phyloP scores from a whole-genome alignment of 2,797 vertebrate genomes.

The Sciurus vulgaris region DNA sequence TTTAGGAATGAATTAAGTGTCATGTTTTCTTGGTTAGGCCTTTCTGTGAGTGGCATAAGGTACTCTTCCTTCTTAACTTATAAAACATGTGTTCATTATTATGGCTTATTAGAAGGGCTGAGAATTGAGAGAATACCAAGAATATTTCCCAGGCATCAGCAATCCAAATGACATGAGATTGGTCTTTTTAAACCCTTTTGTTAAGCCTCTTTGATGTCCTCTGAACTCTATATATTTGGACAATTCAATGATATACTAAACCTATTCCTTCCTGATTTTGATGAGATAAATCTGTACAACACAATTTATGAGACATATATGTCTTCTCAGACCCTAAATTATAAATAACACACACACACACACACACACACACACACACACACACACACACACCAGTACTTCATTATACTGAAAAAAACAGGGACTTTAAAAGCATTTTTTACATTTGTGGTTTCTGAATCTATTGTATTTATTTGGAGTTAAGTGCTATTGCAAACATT shows the following conservation, averaged over 20 bases:
- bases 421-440: background rate
- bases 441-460: slow-evolving; percentile 22
- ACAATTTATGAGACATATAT: background rate
- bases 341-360: background rate
- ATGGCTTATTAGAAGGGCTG: background rate
- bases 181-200: slow-evolving; percentile 55
- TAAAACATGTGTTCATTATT: slow-evolving; percentile 8
- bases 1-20: background rate
- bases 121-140: background rate
- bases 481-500: background rate
- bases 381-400: background rate
- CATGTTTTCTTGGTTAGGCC: background rate
- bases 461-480: slow-evolving; percentile 38
- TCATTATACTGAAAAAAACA: background rate
- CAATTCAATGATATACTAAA: slow-evolving; percentile 14
- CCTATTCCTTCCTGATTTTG: slow-evolving; percentile 38
- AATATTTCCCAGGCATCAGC: background rate
- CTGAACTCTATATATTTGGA: background rate
- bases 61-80: background rate
- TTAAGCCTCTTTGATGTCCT: slow-evolving; percentile 10
- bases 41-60: background rate
- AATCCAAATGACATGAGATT: background rate
- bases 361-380: too few relatives aligned
- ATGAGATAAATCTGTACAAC: background rate
- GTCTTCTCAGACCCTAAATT: slow-evolving; percentile 20